Evolutionary conservation across 2,113 vertebrate genomes (phyloP), one percentile per base, ranked within the genome.

Genomic region (Xyrauchen texanus): DNA sequence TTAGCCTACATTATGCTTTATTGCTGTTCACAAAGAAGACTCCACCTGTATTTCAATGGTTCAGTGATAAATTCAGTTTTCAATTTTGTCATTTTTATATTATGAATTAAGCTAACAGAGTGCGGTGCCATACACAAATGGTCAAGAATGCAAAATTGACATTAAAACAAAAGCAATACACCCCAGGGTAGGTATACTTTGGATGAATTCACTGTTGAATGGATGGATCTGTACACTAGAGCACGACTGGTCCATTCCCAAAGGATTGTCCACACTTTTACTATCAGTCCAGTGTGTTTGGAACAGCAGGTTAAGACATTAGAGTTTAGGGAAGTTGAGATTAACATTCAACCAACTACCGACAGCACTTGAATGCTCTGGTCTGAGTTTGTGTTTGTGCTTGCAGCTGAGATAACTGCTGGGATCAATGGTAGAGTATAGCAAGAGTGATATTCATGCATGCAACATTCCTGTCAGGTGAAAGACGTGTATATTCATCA

Each of bases 321-420:
- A 34, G 21, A 34, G 21, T 34, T 34, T 34, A 34, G 21, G 3
- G 21, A 34, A 8, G 8, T 49, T 8, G 8, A 49, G 47, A 49
- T 49, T 58, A 78, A 83, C 75, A 74, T 65, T 72, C 80, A 34
- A 34, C 21, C 21, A 34, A 34, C 21, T 34, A 34, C 21, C 21
- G 3, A 34, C 21, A 34, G 21, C 21, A 34, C 82, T 79, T 82
- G 85, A 87, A 85, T 86, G 85, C 81, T 61, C 81, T 21, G 62
- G 16, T n/a, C 21, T 47, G 51, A n/a, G 51, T 68, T 3, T 16
- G 57, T n/a, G 42, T 2, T 80, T 83, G 82, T 83, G 78, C 78
- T 83, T 55, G 46, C 53, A 47, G 21, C 15, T 78, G 47, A 12
- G 5, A 57, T 44, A 60, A 44, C 67, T 11, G 49, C 42, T 47